These are phyloP conservation scores for Aspidiotus destructor DNA, from an alignment of 2,888 invertebrate species.

Conservation along the genomic window DNA sequence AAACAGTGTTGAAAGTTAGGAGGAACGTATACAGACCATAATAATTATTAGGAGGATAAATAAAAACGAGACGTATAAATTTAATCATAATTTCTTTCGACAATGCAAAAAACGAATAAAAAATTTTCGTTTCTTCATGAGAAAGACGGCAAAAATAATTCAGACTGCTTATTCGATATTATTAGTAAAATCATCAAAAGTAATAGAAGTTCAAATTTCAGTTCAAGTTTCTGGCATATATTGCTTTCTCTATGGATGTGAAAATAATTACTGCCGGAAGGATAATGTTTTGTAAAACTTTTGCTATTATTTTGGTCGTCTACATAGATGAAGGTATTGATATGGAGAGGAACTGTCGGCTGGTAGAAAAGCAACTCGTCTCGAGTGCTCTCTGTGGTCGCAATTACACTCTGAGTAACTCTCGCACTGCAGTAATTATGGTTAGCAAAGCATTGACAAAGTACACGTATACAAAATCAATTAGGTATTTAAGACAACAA, in stretches of 20 bases:
- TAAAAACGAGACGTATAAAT: too few species aligned
- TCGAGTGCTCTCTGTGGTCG: not conserved
- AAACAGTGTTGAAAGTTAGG: too few species aligned
- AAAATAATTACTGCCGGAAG: not conserved
- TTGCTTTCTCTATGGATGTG: not conserved
- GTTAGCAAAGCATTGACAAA: not conserved
- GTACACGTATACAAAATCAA: not conserved
- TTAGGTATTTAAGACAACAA: not conserved
- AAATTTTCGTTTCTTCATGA: too few species aligned
- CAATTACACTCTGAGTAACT: not conserved
- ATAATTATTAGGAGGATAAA: too few species aligned
- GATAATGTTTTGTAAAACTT: not conserved
- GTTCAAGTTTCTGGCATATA: not conserved
- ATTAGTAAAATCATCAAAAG: not conserved
- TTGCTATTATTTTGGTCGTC: not conserved
- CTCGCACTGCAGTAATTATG: not conserved
- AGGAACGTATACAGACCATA: too few species aligned
- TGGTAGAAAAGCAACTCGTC: not conserved
- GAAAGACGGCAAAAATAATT: not conserved
- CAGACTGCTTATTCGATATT: not conserved
- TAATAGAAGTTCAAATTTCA: not conserved
- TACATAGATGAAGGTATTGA: not conserved
- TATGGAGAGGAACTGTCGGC: slow-evolving; percentile 1
- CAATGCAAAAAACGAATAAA: too few species aligned
- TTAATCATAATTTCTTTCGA: too few species aligned